A percentile compares a stretch with the other conserved stretches of the same genome.
Conservation (phyloP, 2,888 invertebrate genomes). For the Ectobius pallidus region DNA sequence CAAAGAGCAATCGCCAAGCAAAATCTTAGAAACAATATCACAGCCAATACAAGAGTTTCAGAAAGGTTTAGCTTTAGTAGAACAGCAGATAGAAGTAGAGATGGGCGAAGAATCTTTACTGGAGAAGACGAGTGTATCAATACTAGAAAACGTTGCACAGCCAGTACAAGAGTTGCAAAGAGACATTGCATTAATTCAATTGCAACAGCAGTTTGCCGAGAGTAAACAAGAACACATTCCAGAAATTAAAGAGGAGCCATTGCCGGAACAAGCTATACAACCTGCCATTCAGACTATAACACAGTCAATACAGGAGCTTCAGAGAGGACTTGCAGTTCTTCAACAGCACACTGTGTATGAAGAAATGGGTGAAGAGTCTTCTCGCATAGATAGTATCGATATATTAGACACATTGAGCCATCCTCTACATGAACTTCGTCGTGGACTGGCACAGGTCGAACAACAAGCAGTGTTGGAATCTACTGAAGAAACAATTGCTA, state of each 20-base stretch:
- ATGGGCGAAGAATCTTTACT: constrained; percentile 29
- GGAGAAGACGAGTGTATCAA: constrained; percentile 18
- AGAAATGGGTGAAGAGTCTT: not conserved
- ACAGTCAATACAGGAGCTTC: constrained; percentile 58
- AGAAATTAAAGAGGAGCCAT: constrained; percentile 65
- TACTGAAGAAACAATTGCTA: constrained; percentile 67
- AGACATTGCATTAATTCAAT: constrained; percentile 58
- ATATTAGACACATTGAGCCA: constrained; percentile 37
- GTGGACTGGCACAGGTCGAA: constrained; percentile 68
- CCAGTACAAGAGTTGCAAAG: constrained; percentile 35
- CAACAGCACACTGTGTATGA: not conserved
- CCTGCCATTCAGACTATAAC: constrained; percentile 67
- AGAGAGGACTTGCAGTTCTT: not conserved
- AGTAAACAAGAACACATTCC: constrained; percentile 58
- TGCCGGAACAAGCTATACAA: constrained; percentile 71
- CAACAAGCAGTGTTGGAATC: constrained; percentile 71
- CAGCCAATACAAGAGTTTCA: constrained; percentile 38
- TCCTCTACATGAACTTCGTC: constrained; percentile 60
- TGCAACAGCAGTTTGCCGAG: constrained; percentile 55
- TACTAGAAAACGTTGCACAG: constrained; percentile 36
- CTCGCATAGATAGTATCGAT: not conserved
- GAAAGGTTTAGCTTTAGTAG: constrained; percentile 31
- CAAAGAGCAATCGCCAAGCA: constrained; percentile 32
- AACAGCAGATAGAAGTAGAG: constrained; percentile 23
- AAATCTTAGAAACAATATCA: constrained; percentile 34